Evolutionary conservation across 2,113 vertebrate species (phyloP), one percentile per base, ranked within the genome.

Genomic region (Dromaius novaehollandiae): DNA sequence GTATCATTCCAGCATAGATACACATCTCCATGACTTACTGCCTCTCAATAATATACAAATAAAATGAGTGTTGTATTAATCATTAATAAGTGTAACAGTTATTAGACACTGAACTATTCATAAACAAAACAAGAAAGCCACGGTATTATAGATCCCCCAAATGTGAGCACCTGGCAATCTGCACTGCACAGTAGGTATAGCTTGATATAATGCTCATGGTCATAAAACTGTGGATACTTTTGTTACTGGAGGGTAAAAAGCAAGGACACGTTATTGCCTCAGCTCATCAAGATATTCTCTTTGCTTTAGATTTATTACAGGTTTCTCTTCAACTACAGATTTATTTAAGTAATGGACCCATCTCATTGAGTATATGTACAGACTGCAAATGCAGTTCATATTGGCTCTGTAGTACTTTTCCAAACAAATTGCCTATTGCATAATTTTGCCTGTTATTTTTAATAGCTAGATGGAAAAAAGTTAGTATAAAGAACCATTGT

Each of bases 261-360:
- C 74, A 84, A 95, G 77, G 42, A 85, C 48, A 69, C 6, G 14
- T 66, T 83, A 74, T 28, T 82, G 34, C 74, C 25, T 86, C 63
- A 48, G 38, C 36, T 82, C 65, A 88, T 86, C 30, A 46, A 65
- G 38, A 34, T 58, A 78, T 17, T 71, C 19, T 82, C 68, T 68
- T 71, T 3, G 1, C 14, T 74, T 94, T 86, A 74, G 51, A 76
- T 92, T 95, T 94, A 75, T 89, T 44, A 95, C 34, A 80, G 22
- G 25, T 79, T 89, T 96, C 40, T 80, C 34, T 94, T 82, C 87
- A 87, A 89, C 36, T 36, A 28, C 53, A 70, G 36, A 73, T 93
- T 92, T 92, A 79, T 69, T 91, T 94, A 74, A 92, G 75, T 88
- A 95, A 92, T 70, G 13, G 53, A 8, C 68, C 89, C 56, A 36